phyloP scores from a whole-genome alignment of 2,888 invertebrate genomes.

The Hyalella azteca region DNA sequence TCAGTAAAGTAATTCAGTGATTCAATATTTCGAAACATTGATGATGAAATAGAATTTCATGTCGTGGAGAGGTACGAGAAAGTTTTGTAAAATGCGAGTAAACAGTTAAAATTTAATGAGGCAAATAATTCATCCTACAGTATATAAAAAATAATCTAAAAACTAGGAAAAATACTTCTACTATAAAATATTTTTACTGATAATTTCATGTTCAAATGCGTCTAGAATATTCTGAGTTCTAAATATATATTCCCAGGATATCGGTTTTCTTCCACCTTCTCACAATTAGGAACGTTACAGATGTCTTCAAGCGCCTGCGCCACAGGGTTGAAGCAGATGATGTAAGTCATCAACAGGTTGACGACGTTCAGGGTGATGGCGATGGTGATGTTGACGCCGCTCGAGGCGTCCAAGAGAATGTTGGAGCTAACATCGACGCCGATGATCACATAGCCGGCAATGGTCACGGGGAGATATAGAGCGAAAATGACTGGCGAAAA shows the following conservation, averaged over 20 bases:
- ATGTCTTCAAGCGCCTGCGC: slow-evolving; percentile 74
- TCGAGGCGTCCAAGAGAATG: slow-evolving; percentile 68
- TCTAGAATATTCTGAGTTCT: neutral
- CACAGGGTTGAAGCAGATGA: slow-evolving; percentile 75
- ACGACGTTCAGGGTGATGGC: slow-evolving; percentile 72
- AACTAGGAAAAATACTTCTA: too few relatives aligned
- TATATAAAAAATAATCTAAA: too few relatives aligned
- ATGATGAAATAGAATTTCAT: too few relatives aligned
- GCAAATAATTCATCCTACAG: too few relatives aligned
- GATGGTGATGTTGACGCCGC: slow-evolving; percentile 66
- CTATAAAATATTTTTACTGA: too few relatives aligned
- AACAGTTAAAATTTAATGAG: too few relatives aligned
- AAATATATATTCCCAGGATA: too few relatives aligned
- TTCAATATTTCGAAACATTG: too few relatives aligned
- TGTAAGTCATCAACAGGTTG: slow-evolving; percentile 73
- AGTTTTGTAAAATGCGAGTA: too few relatives aligned
- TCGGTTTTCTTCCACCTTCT: too few relatives aligned
- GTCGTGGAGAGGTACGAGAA: too few relatives aligned
- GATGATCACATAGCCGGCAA: slow-evolving; percentile 71
- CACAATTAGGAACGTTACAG: slow-evolving; percentile 70
- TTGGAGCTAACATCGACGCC: slow-evolving; percentile 70
- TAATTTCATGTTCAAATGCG: neutral
- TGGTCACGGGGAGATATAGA: slow-evolving; percentile 70
- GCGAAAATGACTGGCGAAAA: slow-evolving; percentile 67
- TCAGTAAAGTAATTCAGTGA: too few relatives aligned